Base-by-base conservation (phyloP, 2,888 invertebrate species). In the Apeira syringaria region DNA sequence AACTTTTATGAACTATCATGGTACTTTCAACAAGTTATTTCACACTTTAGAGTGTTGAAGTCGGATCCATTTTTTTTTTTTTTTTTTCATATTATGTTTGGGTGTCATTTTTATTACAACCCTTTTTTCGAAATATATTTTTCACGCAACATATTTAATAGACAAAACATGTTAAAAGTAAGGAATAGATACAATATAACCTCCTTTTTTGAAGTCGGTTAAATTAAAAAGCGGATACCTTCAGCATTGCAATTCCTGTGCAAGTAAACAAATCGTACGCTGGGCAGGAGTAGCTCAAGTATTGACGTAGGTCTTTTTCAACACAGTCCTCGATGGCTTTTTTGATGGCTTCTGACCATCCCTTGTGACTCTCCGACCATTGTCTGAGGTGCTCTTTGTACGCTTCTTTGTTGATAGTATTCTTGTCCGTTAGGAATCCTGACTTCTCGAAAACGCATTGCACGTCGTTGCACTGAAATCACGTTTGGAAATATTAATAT, bases 221-320 rank as follows among this genome's bases (percentile, higher is more conserved):
- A 28, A 12, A 17, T n/a, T n/a, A n/a, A n/a, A n/a, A n/a, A n/a
- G n/a, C n/a, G n/a, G 5, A 32, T 65, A 88, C 88, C 80, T 88
- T 89, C 17, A 89, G 47, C 78, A 89, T 77, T 53, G 88, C 84
- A 13, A 87, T 86, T 0, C 86, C 82, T 9, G 88, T 87, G 42
- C 88, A 89, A 11, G 83, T 73, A 36, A 88, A 88, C 0, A 87
- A 84, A 39, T 89, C 88, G 36, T 88, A 87, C 0, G 87, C 84
- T 30, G 69, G 77, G 57, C 88, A 89, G 1, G 87, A 80, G 6
- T 65, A 63, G 34, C 74, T 74, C 13, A 88, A 52, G 36, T 86
- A 77, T 47, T 88, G 87, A 15, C 87, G 68, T 0, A 85, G 56
- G 5, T 87, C 82, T 2, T 56, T 77, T 3, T 88, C 80, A 0